These are phyloP conservation scores for Vulpes lagopus DNA, from an alignment of 2,113 vertebrate genomes.

Conservation along the genomic window DNA sequence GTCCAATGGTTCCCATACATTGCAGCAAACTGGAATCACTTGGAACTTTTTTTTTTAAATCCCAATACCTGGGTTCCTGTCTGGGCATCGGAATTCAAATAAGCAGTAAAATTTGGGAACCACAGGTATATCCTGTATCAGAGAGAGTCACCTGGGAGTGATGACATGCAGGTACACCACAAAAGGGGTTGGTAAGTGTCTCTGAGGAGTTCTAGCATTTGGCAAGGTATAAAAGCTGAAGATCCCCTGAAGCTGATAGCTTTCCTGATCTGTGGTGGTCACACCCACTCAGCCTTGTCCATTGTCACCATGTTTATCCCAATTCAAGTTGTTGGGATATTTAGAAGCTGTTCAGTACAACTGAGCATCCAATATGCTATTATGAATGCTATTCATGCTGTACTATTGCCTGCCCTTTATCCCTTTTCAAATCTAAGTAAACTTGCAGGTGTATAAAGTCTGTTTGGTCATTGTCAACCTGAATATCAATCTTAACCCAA, in stretches of 20 bases:
- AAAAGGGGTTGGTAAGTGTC: background rate
- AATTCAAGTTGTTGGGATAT: background rate
- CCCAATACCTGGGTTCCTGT: background rate
- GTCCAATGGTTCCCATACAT: background rate
- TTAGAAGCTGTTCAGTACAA: background rate
- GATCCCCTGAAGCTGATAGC: too few relatives aligned
- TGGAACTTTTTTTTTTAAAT: background rate
- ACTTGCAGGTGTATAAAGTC: background rate
- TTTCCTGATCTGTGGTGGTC: background rate
- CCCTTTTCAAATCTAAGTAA: background rate
- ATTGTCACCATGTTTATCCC: background rate
- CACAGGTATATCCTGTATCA: background rate
- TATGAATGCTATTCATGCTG: background rate
- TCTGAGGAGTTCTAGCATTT: background rate
- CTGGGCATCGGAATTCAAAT: background rate
- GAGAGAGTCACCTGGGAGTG: background rate
- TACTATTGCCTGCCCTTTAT: too few relatives aligned
- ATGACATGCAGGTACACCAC: background rate
- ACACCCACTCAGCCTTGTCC: background rate
- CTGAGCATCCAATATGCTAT: background rate
- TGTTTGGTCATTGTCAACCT: background rate
- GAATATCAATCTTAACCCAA: background rate
- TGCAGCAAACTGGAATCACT: background rate
- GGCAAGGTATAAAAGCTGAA: background rate
- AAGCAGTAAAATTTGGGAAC: background rate